Evolutionary conservation across 2,113 vertebrate species (phyloP).

Genomic region (Myotis brandtii): DNA sequence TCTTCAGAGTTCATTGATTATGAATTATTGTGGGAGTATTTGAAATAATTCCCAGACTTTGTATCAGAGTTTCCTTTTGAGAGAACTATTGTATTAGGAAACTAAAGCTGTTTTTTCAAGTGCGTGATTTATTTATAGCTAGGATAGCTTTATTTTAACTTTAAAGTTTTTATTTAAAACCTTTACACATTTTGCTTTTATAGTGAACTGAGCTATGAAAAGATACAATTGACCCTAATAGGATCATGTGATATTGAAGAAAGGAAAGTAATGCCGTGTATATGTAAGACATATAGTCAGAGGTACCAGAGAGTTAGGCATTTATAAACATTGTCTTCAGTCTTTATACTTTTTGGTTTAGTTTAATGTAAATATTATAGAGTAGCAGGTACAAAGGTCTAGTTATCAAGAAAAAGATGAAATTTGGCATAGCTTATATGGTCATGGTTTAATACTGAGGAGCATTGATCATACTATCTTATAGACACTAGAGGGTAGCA

Average conservation of each 20-base stretch:
- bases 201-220: conserved; percentile 52
- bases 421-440: conserved; percentile 26
- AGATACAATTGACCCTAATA: neutral
- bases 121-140: neutral
- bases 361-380: conserved; percentile 7
- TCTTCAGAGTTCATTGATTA: conserved; percentile 29
- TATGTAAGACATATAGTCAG: neutral
- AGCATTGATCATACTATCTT: neutral
- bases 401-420: conserved; percentile 18
- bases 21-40: conserved; percentile 24
- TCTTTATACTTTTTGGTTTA: conserved; percentile 18
- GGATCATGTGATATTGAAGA: neutral
- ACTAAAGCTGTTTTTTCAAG: neutral
- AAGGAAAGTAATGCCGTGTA: conserved; percentile 6
- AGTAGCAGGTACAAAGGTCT: neutral
- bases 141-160: conserved; percentile 3
- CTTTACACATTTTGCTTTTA: conserved; percentile 26
- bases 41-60: conserved; percentile 45
- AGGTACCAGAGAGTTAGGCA: neutral
- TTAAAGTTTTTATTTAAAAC: conserved; percentile 50
- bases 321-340: conserved; percentile 17
- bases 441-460: conserved; percentile 43
- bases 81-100: conserved; percentile 4
- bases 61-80: conserved; percentile 9
- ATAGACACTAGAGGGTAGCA: neutral